phyloP scores from a whole-genome alignment of 1,140 invertebrate species.

The Drosophila persimilis region DNA sequence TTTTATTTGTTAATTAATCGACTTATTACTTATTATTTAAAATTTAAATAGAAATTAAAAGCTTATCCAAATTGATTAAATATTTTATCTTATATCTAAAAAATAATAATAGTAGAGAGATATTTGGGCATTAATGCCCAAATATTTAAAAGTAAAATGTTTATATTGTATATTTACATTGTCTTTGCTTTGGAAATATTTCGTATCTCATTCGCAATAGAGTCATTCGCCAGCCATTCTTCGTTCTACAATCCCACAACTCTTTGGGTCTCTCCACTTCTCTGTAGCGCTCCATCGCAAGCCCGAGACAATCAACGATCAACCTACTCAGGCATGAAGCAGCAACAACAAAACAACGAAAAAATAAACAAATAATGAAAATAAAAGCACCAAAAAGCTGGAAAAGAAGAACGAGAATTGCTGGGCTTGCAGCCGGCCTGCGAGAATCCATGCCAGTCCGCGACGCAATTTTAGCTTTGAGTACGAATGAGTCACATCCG shows the following conservation, averaged over 20 bases:
- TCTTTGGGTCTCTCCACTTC: conserved; percentile 1
- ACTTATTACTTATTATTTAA: accelerated
- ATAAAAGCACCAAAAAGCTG: neutral
- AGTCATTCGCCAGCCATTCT: conserved; percentile 5
- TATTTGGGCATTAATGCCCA: no score
- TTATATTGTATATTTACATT: no score
- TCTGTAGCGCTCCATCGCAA: no score
- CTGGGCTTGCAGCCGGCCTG: conserved; percentile 30
- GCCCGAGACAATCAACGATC: conserved; percentile 45
- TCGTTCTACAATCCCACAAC: conserved; percentile 18
- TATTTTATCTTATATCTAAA: no score
- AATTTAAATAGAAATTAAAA: no score
- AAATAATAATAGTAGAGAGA: no score
- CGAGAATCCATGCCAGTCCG: conserved; percentile 1
- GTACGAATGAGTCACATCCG: conserved; percentile 70
- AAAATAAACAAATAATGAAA: conserved; percentile 27
- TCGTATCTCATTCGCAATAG: conserved; percentile 6
- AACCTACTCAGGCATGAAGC: conserved; percentile 66
- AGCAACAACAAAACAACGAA: conserved; percentile 27
- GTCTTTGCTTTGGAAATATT: neutral
- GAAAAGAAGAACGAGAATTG: conserved; percentile 32
- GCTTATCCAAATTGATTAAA: no score
- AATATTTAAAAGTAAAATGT: no score
- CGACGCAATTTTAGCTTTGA: conserved; percentile 58
- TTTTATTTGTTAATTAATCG: no score